Evolutionary conservation across 2,113 vertebrate genomes (phyloP).

Genomic region (Tiliqua scincoides): DNA sequence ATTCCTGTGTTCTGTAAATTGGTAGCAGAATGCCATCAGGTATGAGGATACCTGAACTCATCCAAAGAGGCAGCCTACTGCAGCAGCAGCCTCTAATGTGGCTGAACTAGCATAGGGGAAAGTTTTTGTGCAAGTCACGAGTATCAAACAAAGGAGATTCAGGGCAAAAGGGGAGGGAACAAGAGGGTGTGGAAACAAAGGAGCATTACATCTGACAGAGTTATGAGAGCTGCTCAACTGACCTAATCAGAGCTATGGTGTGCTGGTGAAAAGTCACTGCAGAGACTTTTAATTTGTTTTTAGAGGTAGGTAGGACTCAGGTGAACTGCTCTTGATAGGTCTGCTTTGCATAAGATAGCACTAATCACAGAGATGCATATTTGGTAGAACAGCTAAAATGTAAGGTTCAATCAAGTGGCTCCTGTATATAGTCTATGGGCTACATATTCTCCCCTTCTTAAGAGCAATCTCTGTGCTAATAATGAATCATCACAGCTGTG

Average conservation of each 20-base stretch:
- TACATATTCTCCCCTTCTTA: rapidly evolving
- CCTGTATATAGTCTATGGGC: rapidly evolving
- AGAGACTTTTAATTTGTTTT: neutral
- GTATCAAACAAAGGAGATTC: neutral
- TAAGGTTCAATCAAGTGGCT: neutral
- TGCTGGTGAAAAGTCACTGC: neutral
- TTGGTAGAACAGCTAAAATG: neutral
- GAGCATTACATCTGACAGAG: neutral
- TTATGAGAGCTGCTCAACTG: neutral
- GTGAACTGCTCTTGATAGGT: neutral
- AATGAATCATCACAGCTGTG: rapidly evolving
- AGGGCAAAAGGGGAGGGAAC: neutral
- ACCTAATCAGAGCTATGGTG: neutral
- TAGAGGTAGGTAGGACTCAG: neutral
- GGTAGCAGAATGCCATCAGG: neutral
- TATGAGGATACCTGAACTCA: neutral
- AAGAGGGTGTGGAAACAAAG: neutral
- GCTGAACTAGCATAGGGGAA: neutral
- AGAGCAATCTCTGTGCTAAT: rapidly evolving
- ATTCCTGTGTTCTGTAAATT: neutral
- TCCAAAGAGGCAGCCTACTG: neutral
- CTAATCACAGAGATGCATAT: neutral
- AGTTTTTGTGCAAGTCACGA: neutral
- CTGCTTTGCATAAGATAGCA: neutral
- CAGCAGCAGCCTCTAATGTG: neutral